Percentiles rank a stretch among this genome's conserved stretches.
These are phyloP conservation scores for Nothobranchius kuhntae DNA, from an alignment of 2,113 vertebrate genomes.

Conservation along the genomic window DNA sequence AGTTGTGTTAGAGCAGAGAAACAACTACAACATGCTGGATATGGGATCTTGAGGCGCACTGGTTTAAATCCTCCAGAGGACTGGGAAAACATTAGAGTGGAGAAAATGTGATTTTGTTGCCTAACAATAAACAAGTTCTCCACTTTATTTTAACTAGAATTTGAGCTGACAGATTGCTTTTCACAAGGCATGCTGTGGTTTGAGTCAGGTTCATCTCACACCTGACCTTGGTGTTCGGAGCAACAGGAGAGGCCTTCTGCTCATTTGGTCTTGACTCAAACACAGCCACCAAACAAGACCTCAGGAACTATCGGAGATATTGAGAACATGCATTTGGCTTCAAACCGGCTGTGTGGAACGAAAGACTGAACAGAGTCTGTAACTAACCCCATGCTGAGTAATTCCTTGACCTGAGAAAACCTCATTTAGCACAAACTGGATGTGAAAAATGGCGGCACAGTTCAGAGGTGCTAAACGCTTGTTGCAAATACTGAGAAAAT, in stretches of 20 bases:
- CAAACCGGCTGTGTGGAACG: neutral
- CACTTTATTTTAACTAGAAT: neutral
- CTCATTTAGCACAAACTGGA: constrained; percentile 2
- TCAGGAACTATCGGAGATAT: neutral
- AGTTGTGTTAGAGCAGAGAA: too few species aligned
- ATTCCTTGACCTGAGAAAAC: constrained; percentile 19
- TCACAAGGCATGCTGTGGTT: neutral
- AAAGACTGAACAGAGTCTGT: constrained; percentile 3
- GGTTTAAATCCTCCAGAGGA: too few species aligned
- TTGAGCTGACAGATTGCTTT: neutral
- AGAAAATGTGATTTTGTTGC: too few species aligned
- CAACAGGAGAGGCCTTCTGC: constrained; percentile 2
- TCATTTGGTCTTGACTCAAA: constrained; percentile 1
- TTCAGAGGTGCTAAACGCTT: constrained; percentile 4
- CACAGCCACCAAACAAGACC: constrained; percentile 1
- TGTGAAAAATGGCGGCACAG: constrained; percentile 18
- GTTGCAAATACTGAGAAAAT: constrained; percentile 3
- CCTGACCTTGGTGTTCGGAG: neutral
- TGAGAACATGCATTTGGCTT: constrained; percentile 2
- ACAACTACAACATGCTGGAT: too few species aligned
- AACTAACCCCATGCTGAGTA: constrained; percentile 1
- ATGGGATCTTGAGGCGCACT: too few species aligned
- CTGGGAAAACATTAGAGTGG: too few species aligned
- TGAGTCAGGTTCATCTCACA: neutral
- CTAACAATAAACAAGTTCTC: neutral